Base-by-base conservation (phyloP, 2,888 invertebrate species). In the Drosophila longiperda region DNA sequence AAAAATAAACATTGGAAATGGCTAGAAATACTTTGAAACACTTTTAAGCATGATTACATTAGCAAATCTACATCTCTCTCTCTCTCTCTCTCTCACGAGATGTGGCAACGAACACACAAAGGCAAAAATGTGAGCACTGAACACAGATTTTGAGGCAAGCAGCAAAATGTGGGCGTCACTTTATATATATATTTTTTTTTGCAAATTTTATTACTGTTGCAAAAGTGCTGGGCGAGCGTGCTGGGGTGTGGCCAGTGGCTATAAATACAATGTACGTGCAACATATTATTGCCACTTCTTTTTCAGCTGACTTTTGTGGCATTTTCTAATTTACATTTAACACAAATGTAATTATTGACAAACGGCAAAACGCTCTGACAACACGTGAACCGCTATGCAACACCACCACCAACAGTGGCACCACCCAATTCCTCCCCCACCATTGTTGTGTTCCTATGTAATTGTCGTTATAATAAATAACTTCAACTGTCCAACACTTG, bases 391-490 rank as follows among this genome's bases (percentile, higher is more conserved):
- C 78, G 61, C 73, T 59, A 33, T 50, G 62, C 58, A n/a, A n/a
- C n/a, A 36, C 54, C 50, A 63, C 34, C 59, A 29, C 5, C 34
- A 48, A 1, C 36, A n/a, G 29, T 29, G 29, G 34, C 64, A 66
- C 52, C 58, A 63, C n/a, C 38, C 40, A 8, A n/a, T n/a, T n/a
- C 62, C 29, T 6, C 20, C 49, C 42, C 36, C 60, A 59, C 15
- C 32, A 58, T 59, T 49, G 20, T 32, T 42, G 42, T n/a, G 55
- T 69, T 75, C 61, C 78, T 69, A 74, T 78, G 90, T 86, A 90
- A 90, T 86, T 90, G 85, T 86, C 90, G 89, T 90, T 90, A 86
- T 89, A 86, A 91, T 91, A 91, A 91, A 91, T 91, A 91, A 91
- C 91, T 82, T 80, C 91, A 91, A 83, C 89, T 91, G 91, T 91